These are phyloP conservation scores for Nerophis ophidion DNA, from an alignment of 2,113 vertebrate genomes.

Conservation along the genomic window DNA sequence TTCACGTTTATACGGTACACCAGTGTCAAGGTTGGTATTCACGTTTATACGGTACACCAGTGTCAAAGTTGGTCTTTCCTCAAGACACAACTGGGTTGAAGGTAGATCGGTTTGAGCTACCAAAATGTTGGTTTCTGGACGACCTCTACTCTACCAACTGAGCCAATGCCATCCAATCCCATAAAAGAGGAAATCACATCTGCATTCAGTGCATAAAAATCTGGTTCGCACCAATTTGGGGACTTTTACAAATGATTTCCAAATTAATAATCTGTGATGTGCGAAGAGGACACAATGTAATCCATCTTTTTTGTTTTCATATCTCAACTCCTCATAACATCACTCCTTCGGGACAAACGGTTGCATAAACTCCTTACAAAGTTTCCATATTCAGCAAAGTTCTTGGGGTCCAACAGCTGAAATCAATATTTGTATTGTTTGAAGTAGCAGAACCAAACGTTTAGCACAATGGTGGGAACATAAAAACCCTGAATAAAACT, in stretches of 20 bases:
- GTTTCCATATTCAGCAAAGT: constrained; percentile 18
- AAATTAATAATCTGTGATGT: constrained; percentile 10
- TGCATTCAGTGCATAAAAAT: constrained; percentile 7
- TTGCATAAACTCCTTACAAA: constrained; percentile 22
- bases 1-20: too few species aligned
- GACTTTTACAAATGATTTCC: neutral
- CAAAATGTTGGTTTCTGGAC: too few species aligned
- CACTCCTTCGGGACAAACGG: constrained; percentile 23
- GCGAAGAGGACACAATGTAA: neutral
- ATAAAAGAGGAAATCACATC: neutral
- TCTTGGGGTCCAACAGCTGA: constrained; percentile 9
- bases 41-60: too few species aligned
- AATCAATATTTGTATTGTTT: constrained; percentile 19
- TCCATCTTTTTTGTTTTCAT: constrained; percentile 18
- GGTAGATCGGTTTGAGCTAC: too few species aligned
- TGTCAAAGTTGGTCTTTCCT: too few species aligned
- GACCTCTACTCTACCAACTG: too few species aligned
- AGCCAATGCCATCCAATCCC: too few species aligned
- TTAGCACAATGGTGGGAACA: constrained; percentile 1
- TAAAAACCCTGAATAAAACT: neutral
- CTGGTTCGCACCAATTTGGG: neutral
- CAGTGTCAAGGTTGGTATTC: too few species aligned
- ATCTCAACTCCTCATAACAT: constrained; percentile 9
- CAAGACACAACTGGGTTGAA: too few species aligned
- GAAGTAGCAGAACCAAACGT: neutral